Base-by-base conservation (phyloP, 2,797 vertebrate species). In the Crypturellus tataupa region DNA sequence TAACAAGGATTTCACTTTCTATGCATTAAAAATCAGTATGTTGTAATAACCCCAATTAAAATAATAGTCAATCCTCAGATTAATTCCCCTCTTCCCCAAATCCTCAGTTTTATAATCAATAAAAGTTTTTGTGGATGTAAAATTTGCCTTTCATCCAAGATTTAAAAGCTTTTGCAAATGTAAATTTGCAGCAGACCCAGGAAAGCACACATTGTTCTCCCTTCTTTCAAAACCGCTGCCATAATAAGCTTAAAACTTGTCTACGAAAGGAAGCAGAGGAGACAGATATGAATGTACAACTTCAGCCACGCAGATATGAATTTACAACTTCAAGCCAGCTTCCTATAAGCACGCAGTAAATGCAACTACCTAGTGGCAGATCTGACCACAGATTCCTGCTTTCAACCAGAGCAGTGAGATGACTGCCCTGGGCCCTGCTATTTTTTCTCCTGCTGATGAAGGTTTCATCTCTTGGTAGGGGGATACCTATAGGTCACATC, bases 381-480 rank as follows among this genome's bases (percentile, higher is more conserved):
- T 15, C 6, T 24, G 31, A 35, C 31, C 31, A 40, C 47, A 5
- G 56, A 6, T 0, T 2, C n/a, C 39, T 60, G 0, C 31, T 72
- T 81, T 58, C 49, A 85, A 29, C 33, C 46, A 49, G 25, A 18
- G 37, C 2, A 3, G 12, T 3, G 17, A 60, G 9, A 29, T 10
- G 11, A 6, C 51, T 56, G 72, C 27, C 21, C 49, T 27, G 42
- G 15, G 14, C 14, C 51, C 46, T 1, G 0, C 9, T 23, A 11
- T 0, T 8, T 67, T 47, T 33, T 17, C 40, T 59, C 8, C 25
- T 76, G 33, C 0, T 0, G 19, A 23, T 0, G 0, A 9, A 58
- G 6, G 12, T 2, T 60, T 9, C 1, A 0, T 19, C 29, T 17
- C 6, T 0, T 2, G 3, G 8, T 47, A 4, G 1, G 14, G 44